These are phyloP conservation scores for Lycaon pictus DNA, from an alignment of 2,113 vertebrate species.

Conservation along the genomic window DNA sequence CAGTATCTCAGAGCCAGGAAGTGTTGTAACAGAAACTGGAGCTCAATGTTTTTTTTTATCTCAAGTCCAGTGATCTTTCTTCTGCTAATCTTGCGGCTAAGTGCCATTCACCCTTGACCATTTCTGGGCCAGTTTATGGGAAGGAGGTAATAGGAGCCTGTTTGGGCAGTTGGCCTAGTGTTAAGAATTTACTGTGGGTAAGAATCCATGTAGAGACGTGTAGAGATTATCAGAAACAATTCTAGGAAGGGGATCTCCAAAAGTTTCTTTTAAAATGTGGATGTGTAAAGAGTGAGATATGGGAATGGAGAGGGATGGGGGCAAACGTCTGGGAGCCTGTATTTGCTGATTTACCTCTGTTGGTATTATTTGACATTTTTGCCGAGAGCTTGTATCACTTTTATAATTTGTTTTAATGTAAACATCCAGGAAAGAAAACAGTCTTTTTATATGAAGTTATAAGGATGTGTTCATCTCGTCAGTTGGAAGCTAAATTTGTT, in stretches of 20 bases:
- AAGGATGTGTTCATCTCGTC: conserved; percentile 50
- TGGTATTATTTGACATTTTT: conserved; percentile 33
- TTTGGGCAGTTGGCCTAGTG: not conserved
- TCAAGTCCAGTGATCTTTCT: not conserved
- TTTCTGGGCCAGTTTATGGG: not conserved
- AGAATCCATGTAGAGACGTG: not conserved
- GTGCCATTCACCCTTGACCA: not conserved
- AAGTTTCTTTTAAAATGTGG: conserved; percentile 37
- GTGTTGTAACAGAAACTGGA: conserved; percentile 22
- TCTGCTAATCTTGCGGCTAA: not conserved
- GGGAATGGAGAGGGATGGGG: not conserved
- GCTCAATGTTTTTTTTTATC: not conserved
- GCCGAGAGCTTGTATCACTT: not conserved
- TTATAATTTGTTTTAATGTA: conserved; percentile 12
- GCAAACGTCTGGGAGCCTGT: not conserved
- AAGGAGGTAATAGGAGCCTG: not conserved
- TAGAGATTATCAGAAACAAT: conserved; percentile 21
- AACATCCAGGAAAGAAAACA: conserved; percentile 58
- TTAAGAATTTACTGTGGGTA: conserved; percentile 11
- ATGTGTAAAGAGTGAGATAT: not conserved
- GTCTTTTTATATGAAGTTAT: conserved; percentile 27
- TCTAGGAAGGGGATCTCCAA: not conserved
- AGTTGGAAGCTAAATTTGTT: conserved; percentile 62
- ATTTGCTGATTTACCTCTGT: conserved; percentile 32
- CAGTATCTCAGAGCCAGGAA: conserved; percentile 1